Base-by-base conservation (phyloP, 2,888 invertebrate genomes). In the Perithous albicinctus region DNA sequence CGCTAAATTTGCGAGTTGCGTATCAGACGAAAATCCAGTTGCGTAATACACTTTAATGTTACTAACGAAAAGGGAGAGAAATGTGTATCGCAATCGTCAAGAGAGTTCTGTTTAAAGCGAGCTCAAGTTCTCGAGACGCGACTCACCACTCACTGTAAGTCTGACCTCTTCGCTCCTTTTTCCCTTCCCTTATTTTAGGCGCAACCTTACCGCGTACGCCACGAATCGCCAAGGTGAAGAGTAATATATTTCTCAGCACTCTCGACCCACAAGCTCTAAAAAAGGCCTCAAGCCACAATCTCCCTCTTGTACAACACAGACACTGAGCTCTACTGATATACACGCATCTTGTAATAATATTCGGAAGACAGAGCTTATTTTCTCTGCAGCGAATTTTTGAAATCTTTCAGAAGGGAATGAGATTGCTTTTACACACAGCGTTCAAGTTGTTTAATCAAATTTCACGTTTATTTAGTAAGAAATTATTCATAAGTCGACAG, bases 111-210 rank as follows among this genome's bases (percentile, higher is more conserved):
- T n/a, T n/a, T n/a, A 41, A 63, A 63, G 23, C 43, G 18, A 20
- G 18, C 48, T 38, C 20, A 20, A 20, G 10, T 10, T 20, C 10
- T 35, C 38, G 35, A 23, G 12, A 15, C 32, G 38, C 35, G 7
- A 15, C 15, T 18, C n/a, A n/a, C n/a, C n/a, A n/a, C 32, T 18
- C 29, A 6, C 32, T 6, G 18, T 8, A 15, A 20, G 43, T 66
- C 29, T 18, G 32, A 66, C 32, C 48, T 18, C 18, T 10, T n/a
- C 32, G 20, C 18, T 66, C 32, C 18, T 32, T 43, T 32, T 20
- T 12, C 29, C 26, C 48, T 26, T 75, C 38, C 61, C 10, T 48
- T 46, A 64, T 70, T 75, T n/a, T n/a, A n/a, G n/a, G 41, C 46
- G 67, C 70, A 70, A 75, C 74, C 51, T 23, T 29, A 54, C 26